Evolutionary conservation across 2,797 vertebrate genomes (phyloP).

Genomic region (Pipistrellus pipistrellus): DNA sequence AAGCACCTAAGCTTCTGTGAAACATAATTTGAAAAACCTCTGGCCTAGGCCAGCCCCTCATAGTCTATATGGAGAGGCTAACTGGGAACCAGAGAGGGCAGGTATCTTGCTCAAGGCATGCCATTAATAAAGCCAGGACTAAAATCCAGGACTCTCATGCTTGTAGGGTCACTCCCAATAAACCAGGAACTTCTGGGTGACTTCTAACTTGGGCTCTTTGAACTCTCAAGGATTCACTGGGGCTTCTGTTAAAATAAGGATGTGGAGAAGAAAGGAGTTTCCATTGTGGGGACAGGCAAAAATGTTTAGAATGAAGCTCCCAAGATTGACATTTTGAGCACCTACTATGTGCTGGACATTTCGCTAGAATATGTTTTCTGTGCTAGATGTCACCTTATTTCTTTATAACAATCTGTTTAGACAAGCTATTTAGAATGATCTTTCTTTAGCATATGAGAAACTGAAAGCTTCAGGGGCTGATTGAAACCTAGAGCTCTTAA

Average conservation of each 20-base stretch:
- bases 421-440: background rate
- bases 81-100: background rate
- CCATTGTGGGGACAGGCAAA: background rate
- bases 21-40: conserved; percentile 41
- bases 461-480: background rate
- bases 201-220: background rate
- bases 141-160: background rate
- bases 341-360: conserved; percentile 20
- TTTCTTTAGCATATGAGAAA: conserved; percentile 55
- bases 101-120: background rate
- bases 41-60: background rate
- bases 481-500: background rate
- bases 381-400: background rate
- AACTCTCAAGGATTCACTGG: background rate
- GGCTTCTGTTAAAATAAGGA: background rate
- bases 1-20: background rate
- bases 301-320: conserved; percentile 11
- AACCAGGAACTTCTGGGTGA: background rate
- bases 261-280: background rate
- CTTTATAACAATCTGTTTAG: conserved; percentile 49
- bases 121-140: background rate
- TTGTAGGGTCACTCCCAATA: background rate
- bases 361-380: conserved; percentile 16
- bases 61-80: background rate
- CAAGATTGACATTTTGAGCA: conserved; percentile 28